Conservation (phyloP, 2,888 invertebrate species). For the Elegia similella region DNA sequence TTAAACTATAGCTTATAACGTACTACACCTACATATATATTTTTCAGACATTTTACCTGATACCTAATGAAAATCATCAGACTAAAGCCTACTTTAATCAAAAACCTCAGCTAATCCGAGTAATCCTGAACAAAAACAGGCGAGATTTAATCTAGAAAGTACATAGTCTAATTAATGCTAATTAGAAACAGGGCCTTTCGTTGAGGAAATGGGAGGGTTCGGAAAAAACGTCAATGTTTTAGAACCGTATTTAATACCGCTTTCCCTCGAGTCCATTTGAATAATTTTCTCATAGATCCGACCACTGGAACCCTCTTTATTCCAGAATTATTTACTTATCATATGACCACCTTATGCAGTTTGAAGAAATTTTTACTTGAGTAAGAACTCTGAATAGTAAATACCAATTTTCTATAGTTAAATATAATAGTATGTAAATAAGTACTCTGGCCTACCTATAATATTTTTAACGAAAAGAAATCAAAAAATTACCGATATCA, state of each 20-base stretch:
- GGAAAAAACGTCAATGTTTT: constrained; percentile 63
- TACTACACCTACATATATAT: too few relatives aligned
- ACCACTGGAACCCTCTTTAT: constrained; percentile 35
- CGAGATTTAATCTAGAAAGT: constrained; percentile 18
- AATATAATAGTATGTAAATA: not conserved
- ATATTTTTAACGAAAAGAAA: too few relatives aligned
- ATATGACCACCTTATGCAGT: constrained; percentile 1
- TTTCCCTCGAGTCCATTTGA: constrained; percentile 54
- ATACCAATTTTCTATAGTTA: not conserved
- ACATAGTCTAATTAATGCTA: constrained; percentile 58
- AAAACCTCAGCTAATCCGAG: not conserved
- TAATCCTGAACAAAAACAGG: constrained; percentile 1
- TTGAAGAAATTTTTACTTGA: not conserved
- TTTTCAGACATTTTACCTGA: too few relatives aligned
- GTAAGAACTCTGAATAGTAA: too few relatives aligned
- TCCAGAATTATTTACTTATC: constrained; percentile 25
- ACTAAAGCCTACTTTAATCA: not conserved
- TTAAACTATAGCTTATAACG: too few relatives aligned
- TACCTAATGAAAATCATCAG: not conserved
- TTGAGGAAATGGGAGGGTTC: constrained; percentile 49
- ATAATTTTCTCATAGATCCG: constrained; percentile 61
- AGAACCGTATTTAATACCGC: constrained; percentile 61
- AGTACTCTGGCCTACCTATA: too few relatives aligned
- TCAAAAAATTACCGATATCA: too few relatives aligned
- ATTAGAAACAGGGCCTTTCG: constrained; percentile 54